phyloP scores from a whole-genome alignment of 2,113 vertebrate species.

The Corythornis vintsioides region DNA sequence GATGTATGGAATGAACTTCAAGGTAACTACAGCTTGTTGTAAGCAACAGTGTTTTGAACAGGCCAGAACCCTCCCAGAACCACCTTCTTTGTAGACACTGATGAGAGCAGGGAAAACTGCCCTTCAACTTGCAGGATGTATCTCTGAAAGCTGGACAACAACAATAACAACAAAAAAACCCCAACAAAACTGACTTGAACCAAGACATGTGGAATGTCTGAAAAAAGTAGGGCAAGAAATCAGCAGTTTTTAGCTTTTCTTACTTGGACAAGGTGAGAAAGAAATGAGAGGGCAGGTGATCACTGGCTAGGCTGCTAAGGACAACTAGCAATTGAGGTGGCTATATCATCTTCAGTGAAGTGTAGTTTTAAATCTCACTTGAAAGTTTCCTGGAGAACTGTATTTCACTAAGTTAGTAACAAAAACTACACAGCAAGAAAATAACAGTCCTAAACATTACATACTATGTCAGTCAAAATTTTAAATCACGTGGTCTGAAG shows the following conservation, averaged over 20 bases:
- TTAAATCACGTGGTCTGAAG: not conserved
- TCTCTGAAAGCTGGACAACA: not conserved
- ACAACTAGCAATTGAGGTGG: not conserved
- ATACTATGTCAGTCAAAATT: not conserved
- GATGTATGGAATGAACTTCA: not conserved
- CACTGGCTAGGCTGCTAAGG: not conserved
- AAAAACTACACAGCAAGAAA: not conserved
- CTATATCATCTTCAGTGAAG: not conserved
- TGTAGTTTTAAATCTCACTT: not conserved
- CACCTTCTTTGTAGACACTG: not conserved
- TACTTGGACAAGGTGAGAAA: not conserved
- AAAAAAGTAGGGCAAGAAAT: not conserved
- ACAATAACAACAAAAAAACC: not conserved
- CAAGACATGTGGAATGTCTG: not conserved
- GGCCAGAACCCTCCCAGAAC: not conserved
- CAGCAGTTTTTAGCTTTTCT: not conserved
- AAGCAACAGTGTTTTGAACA: not conserved
- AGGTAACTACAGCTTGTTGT: not conserved
- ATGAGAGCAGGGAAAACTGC: not conserved
- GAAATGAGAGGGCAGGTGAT: not conserved
- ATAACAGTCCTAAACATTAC: not conserved
- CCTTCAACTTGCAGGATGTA: not conserved
- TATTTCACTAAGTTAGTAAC: not conserved
- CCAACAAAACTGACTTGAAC: not conserved
- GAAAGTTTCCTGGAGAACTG: not conserved